Conservation (phyloP, 2,113 vertebrate genomes). For the Neomonachus schauinslandi region DNA sequence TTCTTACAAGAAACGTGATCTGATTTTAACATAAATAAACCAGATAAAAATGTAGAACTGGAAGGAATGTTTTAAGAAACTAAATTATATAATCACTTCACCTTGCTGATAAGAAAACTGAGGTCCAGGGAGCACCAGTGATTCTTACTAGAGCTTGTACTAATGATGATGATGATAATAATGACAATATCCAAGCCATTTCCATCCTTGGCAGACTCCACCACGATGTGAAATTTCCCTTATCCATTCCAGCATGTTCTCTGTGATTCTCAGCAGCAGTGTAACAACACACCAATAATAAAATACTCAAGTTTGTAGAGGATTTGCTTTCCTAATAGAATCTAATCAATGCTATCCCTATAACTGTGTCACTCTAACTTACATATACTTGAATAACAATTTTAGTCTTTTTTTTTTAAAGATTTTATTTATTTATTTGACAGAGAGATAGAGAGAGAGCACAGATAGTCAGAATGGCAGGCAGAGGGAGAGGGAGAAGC, state of each 20-base stretch:
- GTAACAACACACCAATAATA: not conserved
- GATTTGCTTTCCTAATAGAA: not conserved
- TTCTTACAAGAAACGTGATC: not conserved
- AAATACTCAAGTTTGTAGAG: too few species aligned
- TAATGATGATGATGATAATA: not conserved
- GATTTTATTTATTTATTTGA: too few species aligned
- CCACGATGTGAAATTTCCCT: not conserved
- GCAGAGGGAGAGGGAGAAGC: too few species aligned
- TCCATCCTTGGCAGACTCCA: not conserved
- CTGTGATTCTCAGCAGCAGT: not conserved
- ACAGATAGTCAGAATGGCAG: too few species aligned
- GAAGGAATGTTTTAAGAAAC: not conserved
- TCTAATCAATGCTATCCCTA: not conserved
- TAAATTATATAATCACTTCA: not conserved
- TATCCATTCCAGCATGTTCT: not conserved
- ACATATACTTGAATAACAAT: not conserved
- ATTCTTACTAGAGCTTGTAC: not conserved
- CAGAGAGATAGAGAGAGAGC: too few species aligned
- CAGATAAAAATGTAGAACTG: not conserved
- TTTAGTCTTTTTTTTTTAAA: not conserved
- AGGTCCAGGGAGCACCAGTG: not conserved
- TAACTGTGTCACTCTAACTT: not conserved
- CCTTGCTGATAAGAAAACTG: not conserved
- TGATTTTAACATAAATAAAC: not conserved
- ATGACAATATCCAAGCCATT: not conserved